Evolutionary conservation across 37 sponge, comb jelly and placozoan genomes (phyloP), one percentile per base, ranked within the genome.

Genomic region (Amphimedon queenslandica): DNA sequence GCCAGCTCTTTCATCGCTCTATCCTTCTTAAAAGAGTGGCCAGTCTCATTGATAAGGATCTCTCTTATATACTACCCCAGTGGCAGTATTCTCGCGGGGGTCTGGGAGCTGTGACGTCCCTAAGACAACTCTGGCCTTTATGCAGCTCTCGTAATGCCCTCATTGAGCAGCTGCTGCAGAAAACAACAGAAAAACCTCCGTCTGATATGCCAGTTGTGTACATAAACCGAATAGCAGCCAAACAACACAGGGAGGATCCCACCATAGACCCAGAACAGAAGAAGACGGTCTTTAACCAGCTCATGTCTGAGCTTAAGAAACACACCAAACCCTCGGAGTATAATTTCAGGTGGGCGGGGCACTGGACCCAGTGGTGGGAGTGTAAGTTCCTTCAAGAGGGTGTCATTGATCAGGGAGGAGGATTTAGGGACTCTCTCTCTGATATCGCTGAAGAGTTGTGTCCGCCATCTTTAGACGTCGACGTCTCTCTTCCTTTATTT

Each of bases 351-450:
- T 88, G 90, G 87, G 82, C 94, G 1, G 80, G 87, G 0, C 82
- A 77, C 27, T 78, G 69, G 77, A 64, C 39, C 5, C 96, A 95
- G 64, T 95, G 96, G 96, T 95, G 96, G 96, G 96, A 95, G 77
- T 83, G 87, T 57, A 92, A 92, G 75, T 92, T 95, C 57, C 65
- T 57, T 23, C 75, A 75, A 24, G 96, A 95, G 57, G 93, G 93
- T 24, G 85, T 92, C 71, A 92, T 95, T 31, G 96, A 95, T 47
- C 96, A 95, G 71, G 96, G 94, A 61, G 96, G 96, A 57, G 96
- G 90, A 0, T 95, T 95, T 66, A 64, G 96, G 55, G 96, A 95
- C 55, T 66, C 93, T n/a, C 57, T 95, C 11, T 53, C 87, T 3
- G 90, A 95, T 28, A 68, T 95, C 24, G 87, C 93, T 10, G 96